Base-by-base conservation (phyloP, 2,113 vertebrate species). In the Pica pica region DNA sequence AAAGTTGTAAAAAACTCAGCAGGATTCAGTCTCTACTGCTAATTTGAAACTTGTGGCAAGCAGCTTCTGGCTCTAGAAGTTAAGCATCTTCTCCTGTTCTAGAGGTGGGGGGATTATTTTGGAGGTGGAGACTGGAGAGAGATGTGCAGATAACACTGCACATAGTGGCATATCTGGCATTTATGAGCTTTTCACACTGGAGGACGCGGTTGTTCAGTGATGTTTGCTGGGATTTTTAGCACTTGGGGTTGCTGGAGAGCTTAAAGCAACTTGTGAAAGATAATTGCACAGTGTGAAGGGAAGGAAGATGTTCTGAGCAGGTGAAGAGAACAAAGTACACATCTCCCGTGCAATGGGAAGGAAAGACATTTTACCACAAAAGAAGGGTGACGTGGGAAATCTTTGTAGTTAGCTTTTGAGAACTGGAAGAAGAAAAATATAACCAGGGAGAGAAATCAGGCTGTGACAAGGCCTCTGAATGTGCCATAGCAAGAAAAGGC, bases 201-300 rank as follows among this genome's bases (percentile, higher is more conserved):
- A 70, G 50, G n/a, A 94, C 77, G 50, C 52, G 67, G 35, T 56
- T 89, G 37, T 68, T 94, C 33, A 41, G 11, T 56, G 31, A 33
- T 47, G 22, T 78, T 90, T 87, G 27, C 65, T 84, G 80, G 64
- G 27, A 92, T 83, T 87, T 92, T 70, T n/a, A 81, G 52, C 49
- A 83, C 44, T 88, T 93, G 28, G 30, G 46, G 8, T 42, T 92
- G 37, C 68, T 92, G 33, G 61, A 59, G 37, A 86, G 50, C 55
- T 90, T 94, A 69, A 92, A 85, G 63, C 50, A 88, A 31, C 28
- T 92, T 95, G 67, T 80, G 71, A 80, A 88, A 82, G 50, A 74
- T 90, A 88, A 94, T 69, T 86, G 79, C 75, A 65, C 55, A 83
- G 83, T 69, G 46, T 90, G 75, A 93, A 88, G 35, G n/a, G 85